phyloP scores from a whole-genome alignment of 1,140 invertebrate species.

The Neodiprion fabricii region DNA sequence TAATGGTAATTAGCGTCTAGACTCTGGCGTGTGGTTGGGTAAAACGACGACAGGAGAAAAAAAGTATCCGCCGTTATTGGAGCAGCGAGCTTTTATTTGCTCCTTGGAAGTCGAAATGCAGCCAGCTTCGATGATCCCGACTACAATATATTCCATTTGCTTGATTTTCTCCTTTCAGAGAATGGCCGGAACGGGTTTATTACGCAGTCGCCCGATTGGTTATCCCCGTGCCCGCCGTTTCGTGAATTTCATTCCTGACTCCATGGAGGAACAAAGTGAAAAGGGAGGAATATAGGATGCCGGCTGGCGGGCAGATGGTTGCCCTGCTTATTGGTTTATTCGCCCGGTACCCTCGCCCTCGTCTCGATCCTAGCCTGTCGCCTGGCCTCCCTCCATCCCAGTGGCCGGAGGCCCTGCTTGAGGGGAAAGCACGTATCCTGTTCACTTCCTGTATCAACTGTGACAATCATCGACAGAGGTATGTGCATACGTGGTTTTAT shows the following conservation, averaged over 20 bases:
- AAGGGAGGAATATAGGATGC: conserved; percentile 45
- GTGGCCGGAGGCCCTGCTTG: conserved; percentile 21
- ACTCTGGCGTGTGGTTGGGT: no score
- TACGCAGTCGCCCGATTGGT: not conserved
- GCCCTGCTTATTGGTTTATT: conserved; percentile 62
- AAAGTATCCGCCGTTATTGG: no score
- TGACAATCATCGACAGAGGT: no score
- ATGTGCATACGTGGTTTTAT: no score
- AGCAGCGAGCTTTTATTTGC: no score
- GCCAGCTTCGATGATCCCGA: no score
- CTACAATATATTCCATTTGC: no score
- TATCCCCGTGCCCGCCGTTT: not conserved
- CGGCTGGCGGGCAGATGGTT: conserved; percentile 63
- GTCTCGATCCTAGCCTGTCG: conserved; percentile 42
- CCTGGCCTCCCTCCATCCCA: conserved; percentile 22
- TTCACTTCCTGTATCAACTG: not conserved
- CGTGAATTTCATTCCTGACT: not conserved
- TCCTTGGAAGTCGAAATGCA: no score
- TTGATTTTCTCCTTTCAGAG: not conserved
- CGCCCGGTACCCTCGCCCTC: conserved; percentile 44
- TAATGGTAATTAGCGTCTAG: no score
- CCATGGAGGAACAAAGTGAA: conserved; percentile 18
- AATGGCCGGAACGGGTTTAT: not conserved
- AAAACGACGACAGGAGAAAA: no score
- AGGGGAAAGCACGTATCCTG: conserved; percentile 12